Conservation (phyloP, 2,113 vertebrate genomes). For the Ceyx melanurus region DNA sequence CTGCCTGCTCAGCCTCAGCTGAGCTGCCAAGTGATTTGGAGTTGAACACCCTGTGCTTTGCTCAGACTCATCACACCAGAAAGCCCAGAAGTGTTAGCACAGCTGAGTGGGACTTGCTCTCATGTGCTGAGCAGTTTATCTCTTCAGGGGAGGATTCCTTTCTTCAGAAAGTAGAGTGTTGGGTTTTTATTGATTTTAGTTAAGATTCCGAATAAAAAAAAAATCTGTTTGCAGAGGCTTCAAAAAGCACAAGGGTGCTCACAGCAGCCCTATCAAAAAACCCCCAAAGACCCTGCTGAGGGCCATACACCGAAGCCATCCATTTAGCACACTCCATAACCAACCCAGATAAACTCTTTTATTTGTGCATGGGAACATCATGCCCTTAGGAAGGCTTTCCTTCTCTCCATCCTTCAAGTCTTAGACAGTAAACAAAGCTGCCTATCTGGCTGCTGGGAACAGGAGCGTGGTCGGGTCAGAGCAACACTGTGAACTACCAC, state of each 20-base stretch:
- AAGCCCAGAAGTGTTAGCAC: not conserved
- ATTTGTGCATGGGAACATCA: rapidly evolving
- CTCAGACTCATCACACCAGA: not conserved
- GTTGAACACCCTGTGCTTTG: rapidly evolving
- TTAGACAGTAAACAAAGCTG: not conserved
- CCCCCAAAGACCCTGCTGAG: not conserved
- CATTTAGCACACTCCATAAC: not conserved
- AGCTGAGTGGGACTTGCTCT: not conserved
- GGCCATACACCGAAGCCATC: not conserved
- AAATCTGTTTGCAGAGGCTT: not conserved
- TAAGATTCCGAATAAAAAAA: not conserved
- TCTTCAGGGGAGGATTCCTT: not conserved
- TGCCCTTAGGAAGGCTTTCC: not conserved
- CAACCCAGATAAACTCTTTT: not conserved
- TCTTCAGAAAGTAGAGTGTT: not conserved
- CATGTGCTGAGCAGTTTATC: not conserved
- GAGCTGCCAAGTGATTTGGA: not conserved
- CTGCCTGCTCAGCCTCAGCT: not conserved
- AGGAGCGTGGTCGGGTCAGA: not conserved
- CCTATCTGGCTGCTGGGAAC: not conserved
- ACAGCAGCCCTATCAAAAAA: not conserved
- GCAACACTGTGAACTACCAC: not conserved
- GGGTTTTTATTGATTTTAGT: not conserved
- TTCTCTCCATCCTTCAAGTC: not conserved
- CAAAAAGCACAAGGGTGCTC: not conserved